A percentile compares a stretch with the other conserved stretches of the same genome.
phyloP scores from a whole-genome alignment of 2,797 vertebrate genomes.

The Catostomus latipinnis region DNA sequence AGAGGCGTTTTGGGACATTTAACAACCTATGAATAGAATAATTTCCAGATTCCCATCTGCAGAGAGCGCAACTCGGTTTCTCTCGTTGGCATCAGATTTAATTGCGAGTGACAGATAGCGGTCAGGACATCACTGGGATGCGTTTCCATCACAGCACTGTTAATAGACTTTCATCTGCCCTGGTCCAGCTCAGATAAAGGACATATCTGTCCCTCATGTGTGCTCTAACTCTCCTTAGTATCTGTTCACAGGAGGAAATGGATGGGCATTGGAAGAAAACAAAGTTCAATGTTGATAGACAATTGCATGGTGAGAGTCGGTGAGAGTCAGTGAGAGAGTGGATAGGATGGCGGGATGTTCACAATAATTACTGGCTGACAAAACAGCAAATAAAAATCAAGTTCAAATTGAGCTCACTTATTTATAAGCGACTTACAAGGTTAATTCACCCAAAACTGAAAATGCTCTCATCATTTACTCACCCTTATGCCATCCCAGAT shows the following conservation, averaged over 20 bases:
- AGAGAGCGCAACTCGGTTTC: constrained; percentile 11
- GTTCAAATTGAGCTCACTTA: constrained; percentile 23
- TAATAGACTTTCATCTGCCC: constrained; percentile 43
- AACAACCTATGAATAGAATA: constrained; percentile 34
- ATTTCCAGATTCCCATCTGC: constrained; percentile 34
- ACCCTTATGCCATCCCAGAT: no score
- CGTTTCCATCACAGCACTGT: constrained; percentile 27
- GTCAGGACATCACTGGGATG: constrained; percentile 45
- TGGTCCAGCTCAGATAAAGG: constrained; percentile 27
- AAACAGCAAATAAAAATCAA: constrained; percentile 27
- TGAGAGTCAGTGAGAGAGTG: constrained; percentile 5
- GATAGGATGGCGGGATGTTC: constrained; percentile 27
- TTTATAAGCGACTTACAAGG: neutral
- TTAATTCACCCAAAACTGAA: neutral
- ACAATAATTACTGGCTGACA: constrained; percentile 44
- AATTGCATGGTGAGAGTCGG: neutral
- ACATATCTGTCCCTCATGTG: no score
- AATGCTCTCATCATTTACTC: no score
- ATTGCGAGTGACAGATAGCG: constrained; percentile 54
- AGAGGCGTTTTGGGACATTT: constrained; percentile 44
- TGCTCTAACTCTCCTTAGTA: constrained; percentile 20
- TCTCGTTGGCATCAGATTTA: constrained; percentile 35
- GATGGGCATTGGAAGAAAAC: neutral
- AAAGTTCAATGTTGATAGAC: constrained; percentile 19
- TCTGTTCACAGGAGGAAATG: constrained; percentile 33